These are phyloP conservation scores for Eubasilissa regina DNA, from an alignment of 1,140 invertebrate species.

Conservation along the genomic window DNA sequence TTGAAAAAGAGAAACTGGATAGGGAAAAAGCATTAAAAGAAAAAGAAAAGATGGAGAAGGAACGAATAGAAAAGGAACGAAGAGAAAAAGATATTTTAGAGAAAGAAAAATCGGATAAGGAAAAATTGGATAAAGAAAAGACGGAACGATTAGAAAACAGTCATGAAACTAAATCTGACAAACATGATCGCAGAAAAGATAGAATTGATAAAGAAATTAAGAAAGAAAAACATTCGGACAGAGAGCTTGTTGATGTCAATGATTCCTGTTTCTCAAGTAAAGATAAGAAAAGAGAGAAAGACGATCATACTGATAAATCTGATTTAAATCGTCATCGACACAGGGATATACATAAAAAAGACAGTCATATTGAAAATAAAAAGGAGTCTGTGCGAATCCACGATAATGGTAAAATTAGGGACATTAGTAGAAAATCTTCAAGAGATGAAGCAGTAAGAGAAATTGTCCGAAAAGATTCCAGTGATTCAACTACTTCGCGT, in stretches of 20 bases:
- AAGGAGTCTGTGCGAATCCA: constrained; percentile 47
- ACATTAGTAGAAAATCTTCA: constrained; percentile 65
- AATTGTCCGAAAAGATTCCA: constrained; percentile 70
- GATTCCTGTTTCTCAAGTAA: constrained; percentile 44
- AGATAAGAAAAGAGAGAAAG: constrained; percentile 57
- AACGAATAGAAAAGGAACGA: constrained; percentile 63
- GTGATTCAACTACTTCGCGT: constrained; percentile 71
- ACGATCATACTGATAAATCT: constrained; percentile 52
- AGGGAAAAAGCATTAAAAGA: constrained; percentile 53
- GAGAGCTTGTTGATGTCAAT: constrained; percentile 29
- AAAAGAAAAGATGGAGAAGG: constrained; percentile 62
- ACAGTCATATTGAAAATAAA: constrained; percentile 46
- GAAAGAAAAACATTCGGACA: constrained; percentile 53
- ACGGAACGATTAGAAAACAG: constrained; percentile 68
- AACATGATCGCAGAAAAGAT: constrained; percentile 56
- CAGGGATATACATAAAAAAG: constrained; percentile 55
- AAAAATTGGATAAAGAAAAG: constrained; percentile 67
- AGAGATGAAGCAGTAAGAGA: constrained; percentile 69
- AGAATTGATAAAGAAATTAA: constrained; percentile 53
- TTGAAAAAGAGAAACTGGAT: constrained; percentile 56
- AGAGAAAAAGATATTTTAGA: constrained; percentile 63
- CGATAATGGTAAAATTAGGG: constrained; percentile 65
- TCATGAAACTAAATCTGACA: constrained; percentile 59
- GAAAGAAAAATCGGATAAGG: constrained; percentile 54
- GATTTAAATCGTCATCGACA: constrained; percentile 55